phyloP scores from a whole-genome alignment of 1,140 invertebrate genomes.

The Arion vulgaris region DNA sequence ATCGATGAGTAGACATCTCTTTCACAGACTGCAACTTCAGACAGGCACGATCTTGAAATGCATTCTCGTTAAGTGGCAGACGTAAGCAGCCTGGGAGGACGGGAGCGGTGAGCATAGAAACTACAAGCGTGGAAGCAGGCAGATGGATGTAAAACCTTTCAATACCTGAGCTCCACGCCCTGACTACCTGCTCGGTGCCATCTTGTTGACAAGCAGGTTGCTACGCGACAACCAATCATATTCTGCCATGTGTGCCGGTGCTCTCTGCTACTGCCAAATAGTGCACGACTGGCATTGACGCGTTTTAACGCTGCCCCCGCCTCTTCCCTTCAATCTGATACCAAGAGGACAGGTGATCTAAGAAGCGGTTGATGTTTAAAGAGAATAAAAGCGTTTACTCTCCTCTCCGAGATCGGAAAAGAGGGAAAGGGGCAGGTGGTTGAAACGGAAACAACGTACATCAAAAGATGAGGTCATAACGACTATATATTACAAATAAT shows the following conservation, averaged over 20 bases:
- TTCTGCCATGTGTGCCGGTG: background rate
- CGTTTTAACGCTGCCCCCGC: background rate
- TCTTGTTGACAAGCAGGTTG: conserved; percentile 15
- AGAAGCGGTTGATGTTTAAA: background rate
- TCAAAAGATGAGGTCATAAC: too few relatives aligned
- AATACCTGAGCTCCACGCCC: conserved; percentile 1
- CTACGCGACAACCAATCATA: conserved; percentile 3
- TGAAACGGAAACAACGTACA: too few relatives aligned
- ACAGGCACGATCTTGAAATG: background rate
- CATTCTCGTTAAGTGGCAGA: background rate
- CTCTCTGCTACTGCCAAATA: background rate
- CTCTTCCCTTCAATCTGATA: background rate
- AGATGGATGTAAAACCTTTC: background rate
- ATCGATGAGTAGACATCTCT: background rate
- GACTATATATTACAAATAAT: too few relatives aligned
- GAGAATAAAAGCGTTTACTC: too few relatives aligned
- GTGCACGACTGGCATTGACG: background rate
- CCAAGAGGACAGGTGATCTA: background rate
- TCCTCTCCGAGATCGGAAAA: too few relatives aligned
- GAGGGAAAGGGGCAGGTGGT: too few relatives aligned
- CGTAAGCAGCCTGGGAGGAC: background rate
- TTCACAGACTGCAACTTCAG: background rate
- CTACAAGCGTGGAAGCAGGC: background rate
- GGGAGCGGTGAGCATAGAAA: background rate
- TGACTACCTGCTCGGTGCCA: conserved; percentile 8